phyloP scores from a whole-genome alignment of 2,797 vertebrate species.

The Oreortyx pictus region DNA sequence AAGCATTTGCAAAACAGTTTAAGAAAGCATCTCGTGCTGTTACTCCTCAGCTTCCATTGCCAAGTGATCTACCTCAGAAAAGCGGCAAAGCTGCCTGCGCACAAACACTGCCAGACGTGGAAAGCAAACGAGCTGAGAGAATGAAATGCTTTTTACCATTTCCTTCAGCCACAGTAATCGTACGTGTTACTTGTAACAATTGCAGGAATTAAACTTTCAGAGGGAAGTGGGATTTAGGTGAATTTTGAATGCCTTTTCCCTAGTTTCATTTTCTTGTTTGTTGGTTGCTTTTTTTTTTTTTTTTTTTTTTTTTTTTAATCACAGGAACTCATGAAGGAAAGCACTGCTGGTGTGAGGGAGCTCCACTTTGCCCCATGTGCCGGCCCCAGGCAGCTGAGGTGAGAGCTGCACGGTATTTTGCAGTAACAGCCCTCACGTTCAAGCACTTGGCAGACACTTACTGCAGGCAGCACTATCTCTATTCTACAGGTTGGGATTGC shows the following conservation, averaged over 20 bases:
- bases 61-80: not conserved
- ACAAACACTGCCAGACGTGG: slow-evolving; percentile 53
- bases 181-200: slow-evolving; percentile 26
- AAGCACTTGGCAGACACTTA: slow-evolving; percentile 9
- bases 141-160: slow-evolving; percentile 52
- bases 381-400: not conserved
- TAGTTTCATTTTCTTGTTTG: not conserved
- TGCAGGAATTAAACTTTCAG: slow-evolving; percentile 39
- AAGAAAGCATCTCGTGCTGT: not conserved
- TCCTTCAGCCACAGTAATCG: slow-evolving; percentile 39
- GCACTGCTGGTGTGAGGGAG: not conserved
- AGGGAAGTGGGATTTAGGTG: slow-evolving; percentile 4
- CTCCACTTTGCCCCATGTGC: not conserved
- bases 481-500: slow-evolving; percentile 16
- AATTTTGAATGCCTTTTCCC: not conserved
- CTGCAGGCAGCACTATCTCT: slow-evolving; percentile 36
- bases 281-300: not conserved
- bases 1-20: slow-evolving; percentile 41
- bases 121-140: slow-evolving; percentile 65
- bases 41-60: slow-evolving; percentile 46
- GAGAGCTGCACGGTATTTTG: slow-evolving; percentile 35
- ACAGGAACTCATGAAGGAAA: not conserved
- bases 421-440: not conserved
- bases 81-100: not conserved
- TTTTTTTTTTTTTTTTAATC: not conserved